Conservation (phyloP, 2,888 invertebrate genomes). For the Scotopteryx bipunctaria region DNA sequence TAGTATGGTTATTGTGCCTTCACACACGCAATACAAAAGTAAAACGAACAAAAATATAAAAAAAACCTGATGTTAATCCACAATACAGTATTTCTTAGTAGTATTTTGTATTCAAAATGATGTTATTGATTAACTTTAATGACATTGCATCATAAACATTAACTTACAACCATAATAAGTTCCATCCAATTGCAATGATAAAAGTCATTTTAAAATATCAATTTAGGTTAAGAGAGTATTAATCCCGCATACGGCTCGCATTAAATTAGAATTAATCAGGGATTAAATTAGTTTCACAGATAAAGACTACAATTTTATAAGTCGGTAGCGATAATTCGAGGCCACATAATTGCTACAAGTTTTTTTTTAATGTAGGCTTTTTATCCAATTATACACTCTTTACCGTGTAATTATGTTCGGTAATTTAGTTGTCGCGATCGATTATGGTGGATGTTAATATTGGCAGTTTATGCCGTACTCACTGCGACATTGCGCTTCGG, state of each 20-base stretch:
- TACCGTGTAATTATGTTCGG: constrained; percentile 48
- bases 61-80: too few species aligned
- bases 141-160: constrained; percentile 6
- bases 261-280: constrained; percentile 26
- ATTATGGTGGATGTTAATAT: constrained; percentile 37
- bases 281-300: constrained; percentile 28
- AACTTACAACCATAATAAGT: constrained; percentile 12
- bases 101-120: too few species aligned
- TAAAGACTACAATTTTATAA: constrained; percentile 27
- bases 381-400: constrained; percentile 51
- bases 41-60: not conserved
- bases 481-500: constrained; percentile 21
- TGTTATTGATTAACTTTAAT: not conserved
- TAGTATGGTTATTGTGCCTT: not conserved
- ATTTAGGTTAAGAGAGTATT: constrained; percentile 19
- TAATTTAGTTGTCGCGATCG: constrained; percentile 55
- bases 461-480: constrained; percentile 23
- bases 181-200: constrained; percentile 14
- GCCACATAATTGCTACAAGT: constrained; percentile 10
- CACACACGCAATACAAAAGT: not conserved
- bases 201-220: constrained; percentile 17
- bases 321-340: constrained; percentile 21
- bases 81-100: too few species aligned
- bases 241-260: constrained; percentile 18
- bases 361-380: constrained; percentile 35